A percentile compares a stretch with the other conserved stretches of the same genome.
These are phyloP conservation scores for Pheosia tremula DNA, from an alignment of 2,888 invertebrate species.

Conservation along the genomic window DNA sequence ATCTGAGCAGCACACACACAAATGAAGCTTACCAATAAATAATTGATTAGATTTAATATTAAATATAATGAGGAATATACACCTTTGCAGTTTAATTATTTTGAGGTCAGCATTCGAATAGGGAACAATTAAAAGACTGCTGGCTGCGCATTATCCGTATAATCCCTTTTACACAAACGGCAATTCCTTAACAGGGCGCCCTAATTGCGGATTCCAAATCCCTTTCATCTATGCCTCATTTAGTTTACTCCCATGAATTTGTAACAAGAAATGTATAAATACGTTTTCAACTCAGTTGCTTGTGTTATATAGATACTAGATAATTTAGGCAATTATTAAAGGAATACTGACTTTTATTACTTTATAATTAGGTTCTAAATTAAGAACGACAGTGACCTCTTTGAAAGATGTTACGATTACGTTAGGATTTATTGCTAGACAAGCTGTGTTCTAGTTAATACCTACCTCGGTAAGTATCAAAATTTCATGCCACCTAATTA, in stretches of 20 bases:
- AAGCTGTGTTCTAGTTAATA: no score
- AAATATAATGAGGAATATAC: conserved; percentile 7
- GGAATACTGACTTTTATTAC: neutral
- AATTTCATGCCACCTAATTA: no score
- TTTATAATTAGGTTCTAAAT: neutral
- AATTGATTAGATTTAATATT: no score
- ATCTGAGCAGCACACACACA: no score
- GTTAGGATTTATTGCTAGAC: no score
- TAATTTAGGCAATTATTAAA: neutral
- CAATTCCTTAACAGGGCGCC: conserved; percentile 34
- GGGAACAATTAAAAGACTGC: conserved; percentile 49
- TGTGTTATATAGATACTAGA: neutral
- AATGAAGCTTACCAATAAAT: no score
- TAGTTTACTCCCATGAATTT: conserved; percentile 38
- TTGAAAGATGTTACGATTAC: neutral
- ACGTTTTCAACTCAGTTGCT: conserved; percentile 10
- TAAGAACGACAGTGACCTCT: neutral
- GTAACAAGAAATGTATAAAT: conserved; percentile 18
- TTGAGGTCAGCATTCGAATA: conserved; percentile 41
- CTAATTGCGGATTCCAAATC: conserved; percentile 43
- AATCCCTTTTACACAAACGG: conserved; percentile 44
- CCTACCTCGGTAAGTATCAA: no score
- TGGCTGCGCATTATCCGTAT: conserved; percentile 43
- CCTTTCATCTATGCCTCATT: conserved; percentile 47
- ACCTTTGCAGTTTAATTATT: conserved; percentile 40